Evolutionary conservation across 2,113 vertebrate genomes (phyloP), one percentile per base, ranked within the genome.

Genomic region (Dinomys branickii): DNA sequence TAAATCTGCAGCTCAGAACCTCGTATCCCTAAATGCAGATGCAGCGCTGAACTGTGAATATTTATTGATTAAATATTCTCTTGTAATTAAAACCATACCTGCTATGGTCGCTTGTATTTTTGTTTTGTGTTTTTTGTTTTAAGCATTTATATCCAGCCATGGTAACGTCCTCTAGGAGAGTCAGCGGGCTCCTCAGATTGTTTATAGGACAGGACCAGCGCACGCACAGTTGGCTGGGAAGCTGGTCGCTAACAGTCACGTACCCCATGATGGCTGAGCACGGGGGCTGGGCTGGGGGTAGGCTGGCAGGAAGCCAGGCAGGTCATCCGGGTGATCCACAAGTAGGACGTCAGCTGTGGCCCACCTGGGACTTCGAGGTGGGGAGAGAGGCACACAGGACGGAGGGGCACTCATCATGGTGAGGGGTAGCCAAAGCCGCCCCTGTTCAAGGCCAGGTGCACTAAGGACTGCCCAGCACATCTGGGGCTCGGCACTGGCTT

Each of bases 1-100:
- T 97, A 97, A 98, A 98, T 98, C 97, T 97, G 92, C 85, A 94
- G 94, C 88, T 96, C 97, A 92, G 95, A 94, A 82, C 90, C 81
- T 98, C 88, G 7, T 97, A 92, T 94, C 94, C 97, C 92, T 97
- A 93, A 96, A 94, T 96, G 85, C 87, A 96, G 94, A 96, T 97
- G 80, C 85, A 80, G 84, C 81, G 97, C 96, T 44, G 96, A 97
- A 86, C 86, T 28, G 89, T 85, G 91, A 95, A 82, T 97, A 88
- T 98, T 97, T 94, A 97, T 97, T 83, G 94, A 94, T 95, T 89
- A 97, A 97, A 97, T 97, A 97, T 88, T 73, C 91, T 97, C 30
- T 95, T 95, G 90, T 96, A 97, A 96, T 87, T 97, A 95, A 94
- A 97, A 85, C 92, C 28, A 97, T 97, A 85, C 73, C 69, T 67